phyloP scores from a whole-genome alignment of 2,113 vertebrate species.

The Syrmaticus mikado region DNA sequence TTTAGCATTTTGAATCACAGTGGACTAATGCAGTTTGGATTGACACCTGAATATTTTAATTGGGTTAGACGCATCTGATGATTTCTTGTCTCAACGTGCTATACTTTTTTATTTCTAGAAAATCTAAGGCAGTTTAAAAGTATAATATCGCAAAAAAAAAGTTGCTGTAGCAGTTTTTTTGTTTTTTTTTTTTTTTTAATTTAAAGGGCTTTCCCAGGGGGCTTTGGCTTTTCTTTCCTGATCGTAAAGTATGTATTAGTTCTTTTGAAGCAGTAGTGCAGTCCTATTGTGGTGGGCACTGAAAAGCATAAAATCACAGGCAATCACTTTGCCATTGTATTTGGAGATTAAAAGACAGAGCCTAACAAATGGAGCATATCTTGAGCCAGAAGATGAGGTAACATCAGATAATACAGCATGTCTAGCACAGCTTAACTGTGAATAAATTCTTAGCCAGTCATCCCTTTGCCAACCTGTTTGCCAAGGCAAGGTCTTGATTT shows the following conservation, averaged over 20 bases:
- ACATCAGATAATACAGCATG: background rate
- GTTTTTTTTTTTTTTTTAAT: no score
- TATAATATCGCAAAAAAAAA: background rate
- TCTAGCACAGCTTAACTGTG: background rate
- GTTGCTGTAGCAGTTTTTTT: background rate
- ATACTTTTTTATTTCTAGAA: background rate
- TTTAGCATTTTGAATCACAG: slow-evolving; percentile 16
- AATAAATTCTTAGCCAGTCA: background rate
- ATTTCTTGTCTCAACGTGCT: background rate
- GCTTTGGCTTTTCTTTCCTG: background rate
- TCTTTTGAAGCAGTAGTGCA: background rate
- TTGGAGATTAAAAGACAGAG: background rate
- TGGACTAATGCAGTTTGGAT: background rate
- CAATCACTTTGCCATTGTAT: slow-evolving; percentile 34
- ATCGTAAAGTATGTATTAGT: background rate
- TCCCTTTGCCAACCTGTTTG: background rate
- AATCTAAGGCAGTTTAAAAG: background rate
- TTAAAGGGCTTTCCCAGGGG: background rate
- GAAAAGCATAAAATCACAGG: slow-evolving; percentile 3
- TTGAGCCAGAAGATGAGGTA: background rate
- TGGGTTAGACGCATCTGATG: background rate
- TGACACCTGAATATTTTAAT: background rate
- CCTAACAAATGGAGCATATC: background rate
- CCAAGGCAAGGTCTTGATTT: background rate
- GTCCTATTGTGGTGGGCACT: background rate